Base-by-base conservation (phyloP, 37 sponge, comb jelly and placozoan genomes). In the Petrosia ficiformis region DNA sequence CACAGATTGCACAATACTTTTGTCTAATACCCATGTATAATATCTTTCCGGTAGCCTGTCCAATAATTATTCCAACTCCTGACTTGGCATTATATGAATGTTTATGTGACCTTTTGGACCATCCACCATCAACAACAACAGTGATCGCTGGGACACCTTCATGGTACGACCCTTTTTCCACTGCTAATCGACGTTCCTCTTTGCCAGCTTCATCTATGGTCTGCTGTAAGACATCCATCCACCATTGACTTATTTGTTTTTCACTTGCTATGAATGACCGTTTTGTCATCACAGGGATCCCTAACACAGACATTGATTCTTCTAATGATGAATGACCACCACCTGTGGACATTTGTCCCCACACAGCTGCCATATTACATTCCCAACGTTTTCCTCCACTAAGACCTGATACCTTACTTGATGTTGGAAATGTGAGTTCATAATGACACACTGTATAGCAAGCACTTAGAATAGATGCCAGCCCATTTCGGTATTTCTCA, bases 71-170 rank as follows among this genome's bases (percentile, higher is more conserved):
- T 4, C 59, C 72, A 2, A 76, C 84, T 21, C 84, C 84, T 28
- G 77, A 75, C 57, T 76, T 84, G 1, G 84, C 84, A 60, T 79
- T 86, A 63, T 86, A 86, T 22, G 68, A 65, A 73, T 84, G 85
- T 3, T 64, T 70, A 36, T 78, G 78, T 16, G 73, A 57, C 29
- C 67, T 37, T 29, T 77, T 77, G 2, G 36, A 41, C 77, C 77
- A 77, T 30, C 77, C 68, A 26, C 77, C 43, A 65, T 77, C 67
- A 11, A 63, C 43, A 10, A 65, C 67, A 25, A 77, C 77, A 29
- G 77, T 77, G 31, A 77, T 65, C 54, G 77, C 77, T 65, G 77
- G 77, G 44, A 66, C 36, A 8, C 54, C 77, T 24, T 77, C 44
- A 66, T 77, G 67, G 21, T 28, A 65, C 8, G 32, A 39, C 22